A percentile compares a stretch with the other conserved stretches of the same genome.
Evolutionary conservation across 2,113 vertebrate genomes (phyloP).

Genomic region (Butorides virescens): DNA sequence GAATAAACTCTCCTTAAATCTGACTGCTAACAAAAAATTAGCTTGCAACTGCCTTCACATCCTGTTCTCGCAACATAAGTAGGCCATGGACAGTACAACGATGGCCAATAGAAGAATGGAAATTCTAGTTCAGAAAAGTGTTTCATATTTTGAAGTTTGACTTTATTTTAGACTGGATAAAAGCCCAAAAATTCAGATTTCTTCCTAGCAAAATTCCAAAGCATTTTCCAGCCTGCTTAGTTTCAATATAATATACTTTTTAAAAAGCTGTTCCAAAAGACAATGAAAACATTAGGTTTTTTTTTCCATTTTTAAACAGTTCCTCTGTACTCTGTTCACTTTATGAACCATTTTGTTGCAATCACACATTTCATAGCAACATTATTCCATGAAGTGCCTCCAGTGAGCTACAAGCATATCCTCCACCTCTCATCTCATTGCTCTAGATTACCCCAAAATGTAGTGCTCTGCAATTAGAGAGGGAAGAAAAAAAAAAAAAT

Average conservation of each 20-base stretch:
- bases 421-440: background rate
- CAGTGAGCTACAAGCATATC: background rate
- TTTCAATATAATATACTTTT: background rate
- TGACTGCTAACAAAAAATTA: background rate
- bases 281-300: background rate
- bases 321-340: background rate
- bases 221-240: background rate
- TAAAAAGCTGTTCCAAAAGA: background rate
- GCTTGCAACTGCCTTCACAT: background rate
- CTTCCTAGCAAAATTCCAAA: constrained; percentile 4
- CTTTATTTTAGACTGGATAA: background rate
- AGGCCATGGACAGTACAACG: background rate
- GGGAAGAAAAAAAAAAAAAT: accelerated
- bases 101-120: background rate
- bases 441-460: background rate
- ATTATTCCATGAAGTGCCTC: background rate
- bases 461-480: background rate
- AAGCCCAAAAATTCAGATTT: background rate
- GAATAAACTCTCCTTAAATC: background rate
- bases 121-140: background rate
- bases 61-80: background rate
- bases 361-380: background rate
- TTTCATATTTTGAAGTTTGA: background rate
- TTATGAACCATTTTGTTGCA: background rate
- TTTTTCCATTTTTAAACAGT: constrained; percentile 10